Conservation (phyloP, 2,888 invertebrate genomes). For the Cephalotes varians region DNA sequence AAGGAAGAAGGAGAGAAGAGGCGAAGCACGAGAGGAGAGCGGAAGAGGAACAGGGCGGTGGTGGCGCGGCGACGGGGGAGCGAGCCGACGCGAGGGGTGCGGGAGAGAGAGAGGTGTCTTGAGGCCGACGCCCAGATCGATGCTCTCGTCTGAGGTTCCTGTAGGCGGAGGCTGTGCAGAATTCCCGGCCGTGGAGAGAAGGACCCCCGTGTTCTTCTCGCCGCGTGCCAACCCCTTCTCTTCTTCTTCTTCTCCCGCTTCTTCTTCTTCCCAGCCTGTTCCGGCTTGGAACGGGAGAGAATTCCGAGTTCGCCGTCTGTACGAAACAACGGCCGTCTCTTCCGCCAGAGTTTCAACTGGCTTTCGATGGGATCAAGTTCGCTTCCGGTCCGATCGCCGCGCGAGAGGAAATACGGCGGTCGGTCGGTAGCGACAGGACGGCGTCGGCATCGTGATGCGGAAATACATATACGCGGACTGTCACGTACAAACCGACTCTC, state of each 20-base stretch:
- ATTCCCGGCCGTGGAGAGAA: slow-evolving; percentile 68
- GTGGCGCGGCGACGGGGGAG: slow-evolving; percentile 42
- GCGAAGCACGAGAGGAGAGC: slow-evolving; percentile 46
- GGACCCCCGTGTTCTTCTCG: slow-evolving; percentile 61
- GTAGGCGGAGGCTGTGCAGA: slow-evolving; percentile 79
- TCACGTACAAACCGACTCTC: slow-evolving; percentile 23
- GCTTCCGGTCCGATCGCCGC: slow-evolving; percentile 46
- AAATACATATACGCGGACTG: slow-evolving; percentile 31
- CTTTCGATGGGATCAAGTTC: slow-evolving; percentile 44
- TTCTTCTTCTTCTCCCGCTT: slow-evolving; percentile 20
- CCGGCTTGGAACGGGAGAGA: slow-evolving; percentile 35
- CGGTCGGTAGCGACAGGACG: slow-evolving; percentile 21
- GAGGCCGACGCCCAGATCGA: slow-evolving; percentile 85
- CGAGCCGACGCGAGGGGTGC: slow-evolving; percentile 43
- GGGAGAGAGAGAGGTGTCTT: slow-evolving; percentile 61
- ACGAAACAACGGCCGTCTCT: slow-evolving; percentile 31
- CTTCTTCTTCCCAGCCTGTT: slow-evolving; percentile 26
- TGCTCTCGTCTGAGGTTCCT: slow-evolving; percentile 83
- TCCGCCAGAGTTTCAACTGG: slow-evolving; percentile 42
- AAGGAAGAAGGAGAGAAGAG: slow-evolving; percentile 32
- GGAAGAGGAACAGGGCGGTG: slow-evolving; percentile 52
- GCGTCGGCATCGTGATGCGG: slow-evolving; percentile 40
- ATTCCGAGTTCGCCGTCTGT: slow-evolving; percentile 20
- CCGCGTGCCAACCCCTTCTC: slow-evolving; percentile 45
- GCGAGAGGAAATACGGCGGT: slow-evolving; percentile 40